Conservation (phyloP, 2,888 invertebrate species). For the Aphrophora alni region DNA sequence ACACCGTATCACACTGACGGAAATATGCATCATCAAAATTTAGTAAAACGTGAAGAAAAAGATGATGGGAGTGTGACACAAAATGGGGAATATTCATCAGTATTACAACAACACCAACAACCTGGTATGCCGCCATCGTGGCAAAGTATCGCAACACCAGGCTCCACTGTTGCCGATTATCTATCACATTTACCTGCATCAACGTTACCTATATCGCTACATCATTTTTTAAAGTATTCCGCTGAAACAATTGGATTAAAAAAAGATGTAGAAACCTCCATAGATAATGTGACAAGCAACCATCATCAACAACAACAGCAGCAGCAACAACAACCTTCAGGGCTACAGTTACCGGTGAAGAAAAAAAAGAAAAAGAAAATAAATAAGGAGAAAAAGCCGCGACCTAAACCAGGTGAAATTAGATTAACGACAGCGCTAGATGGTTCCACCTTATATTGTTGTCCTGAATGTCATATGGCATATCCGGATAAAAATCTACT, state of each 20-base stretch:
- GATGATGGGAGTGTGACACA: constrained; percentile 55
- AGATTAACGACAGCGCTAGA: constrained; percentile 66
- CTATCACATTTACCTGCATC: constrained; percentile 78
- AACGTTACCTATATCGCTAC: constrained; percentile 76
- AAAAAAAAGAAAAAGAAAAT: constrained; percentile 84
- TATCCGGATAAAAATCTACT: constrained; percentile 83
- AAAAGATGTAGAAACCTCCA: constrained; percentile 62
- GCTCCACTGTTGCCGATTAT: constrained; percentile 85
- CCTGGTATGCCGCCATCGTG: constrained; percentile 67
- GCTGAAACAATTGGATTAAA: constrained; percentile 71
- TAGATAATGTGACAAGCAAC: constrained; percentile 40
- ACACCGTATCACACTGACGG: constrained; percentile 59
- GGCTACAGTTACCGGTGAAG: constrained; percentile 60
- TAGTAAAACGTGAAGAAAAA: constrained; percentile 49
- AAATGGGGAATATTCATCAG: constrained; percentile 52
- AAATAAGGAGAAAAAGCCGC: constrained; percentile 74
- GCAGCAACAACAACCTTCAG: constrained; percentile 56
- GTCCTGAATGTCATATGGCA: constrained; percentile 90
- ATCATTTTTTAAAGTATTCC: constrained; percentile 82
- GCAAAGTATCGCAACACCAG: constrained; percentile 74
- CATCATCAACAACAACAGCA: constrained; percentile 46
- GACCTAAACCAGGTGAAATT: constrained; percentile 85
- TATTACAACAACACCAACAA: constrained; percentile 60
- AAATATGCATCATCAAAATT: constrained; percentile 54
- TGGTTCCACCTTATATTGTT: constrained; percentile 84